These are phyloP conservation scores for Tapera naevia DNA, from an alignment of 2,797 vertebrate species.

Conservation along the genomic window DNA sequence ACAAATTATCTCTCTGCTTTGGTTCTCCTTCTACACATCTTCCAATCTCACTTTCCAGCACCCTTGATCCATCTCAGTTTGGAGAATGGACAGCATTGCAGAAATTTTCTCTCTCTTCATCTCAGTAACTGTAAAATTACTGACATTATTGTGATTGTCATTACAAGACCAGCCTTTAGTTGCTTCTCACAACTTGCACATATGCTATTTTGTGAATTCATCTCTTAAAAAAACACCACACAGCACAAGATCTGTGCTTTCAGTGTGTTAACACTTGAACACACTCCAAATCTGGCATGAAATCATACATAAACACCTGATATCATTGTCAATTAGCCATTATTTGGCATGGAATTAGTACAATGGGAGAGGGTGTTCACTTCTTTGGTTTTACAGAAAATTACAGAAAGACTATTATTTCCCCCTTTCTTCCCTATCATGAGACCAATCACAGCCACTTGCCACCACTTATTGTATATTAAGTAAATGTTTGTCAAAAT, in stretches of 20 bases:
- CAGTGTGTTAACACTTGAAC: not conserved
- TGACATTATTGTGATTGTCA: not conserved
- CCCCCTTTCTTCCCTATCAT: not conserved
- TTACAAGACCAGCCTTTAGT: not conserved
- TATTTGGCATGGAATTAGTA: not conserved
- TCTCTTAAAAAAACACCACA: not conserved
- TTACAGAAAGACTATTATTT: not conserved
- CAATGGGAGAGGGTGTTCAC: not conserved
- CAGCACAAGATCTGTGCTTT: not conserved
- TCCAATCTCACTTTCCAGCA: not conserved
- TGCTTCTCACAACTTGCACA: not conserved
- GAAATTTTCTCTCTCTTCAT: not conserved
- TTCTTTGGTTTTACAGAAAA: not conserved
- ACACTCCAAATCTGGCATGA: not conserved
- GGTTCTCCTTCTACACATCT: not conserved
- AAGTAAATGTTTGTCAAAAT: not conserved
- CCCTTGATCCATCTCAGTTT: not conserved
- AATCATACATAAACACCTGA: not conserved
- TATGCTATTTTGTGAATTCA: not conserved
- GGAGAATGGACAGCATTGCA: not conserved
- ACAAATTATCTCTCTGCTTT: not conserved
- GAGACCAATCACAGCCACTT: not conserved
- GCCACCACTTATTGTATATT: fast-evolving
- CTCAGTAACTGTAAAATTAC: not conserved
- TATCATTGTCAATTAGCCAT: not conserved